A percentile compares a stretch with the other conserved stretches of the same genome.
These are phyloP conservation scores for Acanthurus leucopareius DNA, from an alignment of 2,797 vertebrate genomes.

Conservation along the genomic window DNA sequence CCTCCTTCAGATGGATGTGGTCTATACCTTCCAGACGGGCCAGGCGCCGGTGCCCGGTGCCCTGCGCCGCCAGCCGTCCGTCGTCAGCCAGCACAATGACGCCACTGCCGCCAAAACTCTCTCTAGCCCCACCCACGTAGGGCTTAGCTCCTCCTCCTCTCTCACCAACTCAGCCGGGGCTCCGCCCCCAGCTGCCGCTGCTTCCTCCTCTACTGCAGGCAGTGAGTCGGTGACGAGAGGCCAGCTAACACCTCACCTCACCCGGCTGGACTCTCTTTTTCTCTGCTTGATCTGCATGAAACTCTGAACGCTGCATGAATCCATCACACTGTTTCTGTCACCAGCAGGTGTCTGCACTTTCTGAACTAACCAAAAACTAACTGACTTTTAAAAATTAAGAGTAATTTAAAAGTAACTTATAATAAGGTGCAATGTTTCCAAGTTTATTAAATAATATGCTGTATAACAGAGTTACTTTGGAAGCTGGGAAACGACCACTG, in stretches of 20 bases:
- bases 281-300: constrained; percentile 49
- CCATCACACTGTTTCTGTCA: neutral
- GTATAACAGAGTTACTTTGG: neutral
- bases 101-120: constrained; percentile 91
- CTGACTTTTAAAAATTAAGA: too few species aligned
- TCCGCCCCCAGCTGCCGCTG: constrained; percentile 86
- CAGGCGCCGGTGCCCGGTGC: constrained; percentile 93
- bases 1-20: constrained; percentile 98
- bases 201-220: constrained; percentile 90
- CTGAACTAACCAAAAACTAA: neutral
- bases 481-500: neutral
- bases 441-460: neutral
- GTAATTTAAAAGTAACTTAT: neutral
- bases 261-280: constrained; percentile 53
- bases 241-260: constrained; percentile 68
- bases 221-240: constrained; percentile 90
- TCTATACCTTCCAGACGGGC: constrained; percentile 99
- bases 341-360: constrained; percentile 59
- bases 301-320: constrained; percentile 79
- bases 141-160: constrained; percentile 91
- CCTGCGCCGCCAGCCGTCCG: constrained; percentile 96
- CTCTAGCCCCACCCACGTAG: constrained; percentile 97
- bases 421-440: neutral
- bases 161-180: constrained; percentile 93
- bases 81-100: constrained; percentile 98